A percentile compares a stretch with the other conserved stretches of the same genome.
These are phyloP conservation scores for Macrobrachium rosenbergii DNA, from an alignment of 1,140 invertebrate genomes.

Conservation along the genomic window DNA sequence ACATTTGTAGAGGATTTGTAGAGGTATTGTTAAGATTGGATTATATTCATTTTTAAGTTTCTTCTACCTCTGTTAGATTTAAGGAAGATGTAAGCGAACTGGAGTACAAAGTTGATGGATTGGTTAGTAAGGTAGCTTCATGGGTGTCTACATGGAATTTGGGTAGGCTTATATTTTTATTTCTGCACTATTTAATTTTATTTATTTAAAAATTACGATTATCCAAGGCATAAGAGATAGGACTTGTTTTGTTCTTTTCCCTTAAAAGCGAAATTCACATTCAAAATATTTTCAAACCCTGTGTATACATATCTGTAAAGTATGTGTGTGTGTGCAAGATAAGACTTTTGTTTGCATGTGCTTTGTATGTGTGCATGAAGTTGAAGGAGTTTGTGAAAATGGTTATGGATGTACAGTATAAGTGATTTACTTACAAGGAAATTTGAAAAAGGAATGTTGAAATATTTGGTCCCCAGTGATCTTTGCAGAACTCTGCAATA, in stretches of 20 bases:
- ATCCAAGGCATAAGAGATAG: not conserved
- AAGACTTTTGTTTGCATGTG: not conserved
- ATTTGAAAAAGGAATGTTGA: too few relatives aligned
- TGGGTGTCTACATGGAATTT: constrained; percentile 29
- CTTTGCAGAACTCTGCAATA: too few relatives aligned
- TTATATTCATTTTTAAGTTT: constrained; percentile 40
- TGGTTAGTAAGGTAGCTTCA: constrained; percentile 18
- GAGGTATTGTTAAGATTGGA: constrained; percentile 39
- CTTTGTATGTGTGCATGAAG: not conserved
- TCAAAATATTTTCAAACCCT: not conserved
- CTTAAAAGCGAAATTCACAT: not conserved
- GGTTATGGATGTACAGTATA: too few relatives aligned
- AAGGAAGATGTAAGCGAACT: constrained; percentile 51
- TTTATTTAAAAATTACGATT: not conserved
- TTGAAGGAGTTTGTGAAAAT: too few relatives aligned
- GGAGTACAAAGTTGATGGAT: constrained; percentile 55
- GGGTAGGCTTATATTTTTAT: constrained; percentile 13
- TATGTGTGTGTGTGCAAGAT: not conserved
- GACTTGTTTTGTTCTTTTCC: not conserved
- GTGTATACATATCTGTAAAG: not conserved
- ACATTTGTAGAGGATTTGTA: constrained; percentile 21
- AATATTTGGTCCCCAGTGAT: too few relatives aligned
- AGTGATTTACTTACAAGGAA: too few relatives aligned
- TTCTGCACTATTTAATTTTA: too few relatives aligned
- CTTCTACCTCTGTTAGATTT: constrained; percentile 62